phyloP scores from a whole-genome alignment of 2,113 vertebrate species.

The Pipra filicauda region DNA sequence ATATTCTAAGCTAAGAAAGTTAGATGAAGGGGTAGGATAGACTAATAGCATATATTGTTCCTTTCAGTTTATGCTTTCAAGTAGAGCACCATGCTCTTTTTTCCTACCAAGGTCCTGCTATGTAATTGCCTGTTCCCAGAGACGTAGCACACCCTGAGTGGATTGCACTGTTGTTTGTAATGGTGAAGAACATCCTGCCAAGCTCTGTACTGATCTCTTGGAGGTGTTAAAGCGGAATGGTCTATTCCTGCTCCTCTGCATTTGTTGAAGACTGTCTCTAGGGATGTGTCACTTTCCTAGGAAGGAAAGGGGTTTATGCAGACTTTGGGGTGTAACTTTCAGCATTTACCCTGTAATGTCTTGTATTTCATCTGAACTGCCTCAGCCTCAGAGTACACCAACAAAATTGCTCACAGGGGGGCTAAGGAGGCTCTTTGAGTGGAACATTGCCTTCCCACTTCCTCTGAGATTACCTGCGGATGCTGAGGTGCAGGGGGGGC shows the following conservation, averaged over 20 bases:
- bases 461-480: neutral
- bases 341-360: neutral
- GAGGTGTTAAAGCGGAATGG: neutral
- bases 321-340: neutral
- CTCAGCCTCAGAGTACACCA: neutral
- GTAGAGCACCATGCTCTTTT: neutral
- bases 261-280: neutral
- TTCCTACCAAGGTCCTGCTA: neutral
- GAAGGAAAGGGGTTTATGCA: neutral
- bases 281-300: neutral
- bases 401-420: neutral
- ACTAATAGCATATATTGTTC: neutral
- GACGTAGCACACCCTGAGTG: neutral
- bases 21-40: neutral
- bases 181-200: neutral
- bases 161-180: neutral
- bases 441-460: neutral
- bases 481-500: neutral
- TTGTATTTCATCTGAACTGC: neutral
- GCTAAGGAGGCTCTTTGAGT: neutral
- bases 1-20: neutral
- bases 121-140: neutral
- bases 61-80: neutral
- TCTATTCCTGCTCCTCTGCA: neutral
- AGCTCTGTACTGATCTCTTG: neutral